These are phyloP conservation scores for Rhinolophus sinicus DNA, from an alignment of 2,113 vertebrate genomes.

Conservation along the genomic window DNA sequence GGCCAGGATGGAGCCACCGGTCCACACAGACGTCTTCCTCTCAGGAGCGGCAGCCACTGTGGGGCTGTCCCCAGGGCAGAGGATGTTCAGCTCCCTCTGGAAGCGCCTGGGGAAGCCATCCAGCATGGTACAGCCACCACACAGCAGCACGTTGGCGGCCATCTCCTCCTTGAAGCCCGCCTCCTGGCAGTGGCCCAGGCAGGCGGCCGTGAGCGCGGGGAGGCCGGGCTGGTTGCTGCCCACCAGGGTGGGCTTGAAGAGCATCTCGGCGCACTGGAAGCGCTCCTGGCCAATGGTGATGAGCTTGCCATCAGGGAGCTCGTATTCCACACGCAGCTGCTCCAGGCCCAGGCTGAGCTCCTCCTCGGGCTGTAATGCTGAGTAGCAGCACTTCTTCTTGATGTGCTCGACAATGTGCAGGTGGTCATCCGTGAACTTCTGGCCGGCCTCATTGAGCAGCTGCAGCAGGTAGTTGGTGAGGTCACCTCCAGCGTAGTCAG, in stretches of 20 bases:
- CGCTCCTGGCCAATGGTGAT: conserved; percentile 77
- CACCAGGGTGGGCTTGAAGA: conserved; percentile 75
- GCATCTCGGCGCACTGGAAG: conserved; percentile 76
- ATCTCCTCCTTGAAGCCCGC: conserved; percentile 64
- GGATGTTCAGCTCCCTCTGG: conserved; percentile 76
- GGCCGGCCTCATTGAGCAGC: conserved; percentile 73
- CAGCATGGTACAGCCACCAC: conserved; percentile 81
- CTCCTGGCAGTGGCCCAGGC: conserved; percentile 71
- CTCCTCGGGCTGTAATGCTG: not conserved
- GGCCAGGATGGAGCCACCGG: conserved; percentile 81
- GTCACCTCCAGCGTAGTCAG: conserved; percentile 67
- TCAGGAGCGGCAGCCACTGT: conserved; percentile 47
- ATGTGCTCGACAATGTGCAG: conserved; percentile 79
- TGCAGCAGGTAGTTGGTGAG: conserved; percentile 78
- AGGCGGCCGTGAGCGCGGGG: not conserved
- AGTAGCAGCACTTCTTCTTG: conserved; percentile 81
- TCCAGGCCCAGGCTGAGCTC: conserved; percentile 43
- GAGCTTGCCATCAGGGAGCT: conserved; percentile 77
- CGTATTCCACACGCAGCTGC: conserved; percentile 64
- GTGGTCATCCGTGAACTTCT: conserved; percentile 66
- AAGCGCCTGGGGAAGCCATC: conserved; percentile 73
- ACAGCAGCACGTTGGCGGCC: conserved; percentile 76
- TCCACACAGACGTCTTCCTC: conserved; percentile 80
- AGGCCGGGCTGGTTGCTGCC: conserved; percentile 68
- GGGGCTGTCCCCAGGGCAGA: conserved; percentile 56